Evolutionary conservation across 2,888 invertebrate species (phyloP).

Genomic region (Oxycera nigricornis): DNA sequence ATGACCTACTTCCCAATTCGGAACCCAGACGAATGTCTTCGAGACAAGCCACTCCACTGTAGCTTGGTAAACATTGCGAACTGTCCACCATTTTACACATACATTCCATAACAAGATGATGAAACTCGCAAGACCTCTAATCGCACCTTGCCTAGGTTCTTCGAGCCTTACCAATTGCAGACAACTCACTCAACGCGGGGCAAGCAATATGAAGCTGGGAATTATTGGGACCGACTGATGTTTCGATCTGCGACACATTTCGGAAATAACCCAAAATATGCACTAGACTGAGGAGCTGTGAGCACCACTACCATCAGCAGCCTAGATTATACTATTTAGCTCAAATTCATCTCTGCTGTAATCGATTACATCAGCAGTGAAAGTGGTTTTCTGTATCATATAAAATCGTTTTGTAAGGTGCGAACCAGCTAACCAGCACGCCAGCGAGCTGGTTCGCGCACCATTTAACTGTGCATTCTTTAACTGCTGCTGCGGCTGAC

Average conservation of each 20-base stretch:
- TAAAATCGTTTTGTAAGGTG: slow-evolving; percentile 40
- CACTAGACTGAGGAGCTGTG: background rate
- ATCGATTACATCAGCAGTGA: slow-evolving; percentile 49
- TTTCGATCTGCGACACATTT: background rate
- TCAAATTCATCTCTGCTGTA: slow-evolving; percentile 43
- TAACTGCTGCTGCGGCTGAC: background rate
- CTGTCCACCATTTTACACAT: background rate
- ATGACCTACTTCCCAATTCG: slow-evolving; percentile 30
- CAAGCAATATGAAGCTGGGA: background rate
- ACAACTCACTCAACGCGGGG: background rate
- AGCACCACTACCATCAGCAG: slow-evolving; percentile 5
- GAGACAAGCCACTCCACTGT: background rate
- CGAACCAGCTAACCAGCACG: slow-evolving; percentile 20
- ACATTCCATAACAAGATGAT: too few relatives aligned
- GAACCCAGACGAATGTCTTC: slow-evolving; percentile 28
- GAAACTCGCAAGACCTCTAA: too few relatives aligned
- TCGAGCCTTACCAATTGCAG: too few relatives aligned
- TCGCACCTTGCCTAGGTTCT: too few relatives aligned
- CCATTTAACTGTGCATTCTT: slow-evolving; percentile 12
- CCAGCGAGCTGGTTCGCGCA: background rate
- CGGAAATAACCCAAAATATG: background rate
- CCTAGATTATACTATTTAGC: slow-evolving; percentile 36
- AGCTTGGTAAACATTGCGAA: background rate
- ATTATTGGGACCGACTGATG: background rate
- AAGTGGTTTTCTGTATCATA: slow-evolving; percentile 47